A percentile compares a stretch with the other conserved stretches of the same genome.
phyloP scores from a whole-genome alignment of 2,888 invertebrate genomes.

The Spialia ferax region DNA sequence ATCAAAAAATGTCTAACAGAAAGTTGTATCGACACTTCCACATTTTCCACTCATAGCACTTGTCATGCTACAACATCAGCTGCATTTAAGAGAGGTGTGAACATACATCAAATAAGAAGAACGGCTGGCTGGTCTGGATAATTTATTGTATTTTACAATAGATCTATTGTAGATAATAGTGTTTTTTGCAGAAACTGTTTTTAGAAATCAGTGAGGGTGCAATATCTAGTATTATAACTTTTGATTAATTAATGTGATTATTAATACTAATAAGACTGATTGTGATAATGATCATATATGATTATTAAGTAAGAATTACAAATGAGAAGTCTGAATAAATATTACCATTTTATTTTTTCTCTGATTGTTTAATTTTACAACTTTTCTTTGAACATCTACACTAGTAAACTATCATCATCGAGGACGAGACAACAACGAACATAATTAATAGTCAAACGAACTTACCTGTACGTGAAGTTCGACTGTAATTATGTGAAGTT shows the following conservation, averaged over 20 bases:
- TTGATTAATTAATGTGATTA: not conserved
- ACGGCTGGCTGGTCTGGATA: not conserved
- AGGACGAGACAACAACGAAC: not conserved
- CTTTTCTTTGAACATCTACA: slow-evolving; percentile 3
- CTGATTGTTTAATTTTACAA: slow-evolving; percentile 6
- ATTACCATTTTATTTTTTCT: not conserved
- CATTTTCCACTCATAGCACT: slow-evolving; percentile 2
- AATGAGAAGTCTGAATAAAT: not conserved
- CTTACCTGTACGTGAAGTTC: no score
- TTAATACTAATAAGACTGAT: no score
- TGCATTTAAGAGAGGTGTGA: not conserved
- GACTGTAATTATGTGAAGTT: no score
- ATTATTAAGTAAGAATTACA: not conserved
- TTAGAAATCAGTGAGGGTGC: not conserved
- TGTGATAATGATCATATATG: no score
- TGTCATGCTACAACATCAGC: not conserved
- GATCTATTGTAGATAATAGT: not conserved
- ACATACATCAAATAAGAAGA: not conserved
- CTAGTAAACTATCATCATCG: not conserved
- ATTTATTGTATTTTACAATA: not conserved
- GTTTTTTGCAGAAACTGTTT: slow-evolving; percentile 3
- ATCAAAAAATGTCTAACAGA: not conserved
- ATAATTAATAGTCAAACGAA: not conserved
- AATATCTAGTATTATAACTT: not conserved
- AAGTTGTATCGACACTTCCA: not conserved